Conservation (phyloP, 1,140 invertebrate genomes). For the Eulimnadia texana region DNA sequence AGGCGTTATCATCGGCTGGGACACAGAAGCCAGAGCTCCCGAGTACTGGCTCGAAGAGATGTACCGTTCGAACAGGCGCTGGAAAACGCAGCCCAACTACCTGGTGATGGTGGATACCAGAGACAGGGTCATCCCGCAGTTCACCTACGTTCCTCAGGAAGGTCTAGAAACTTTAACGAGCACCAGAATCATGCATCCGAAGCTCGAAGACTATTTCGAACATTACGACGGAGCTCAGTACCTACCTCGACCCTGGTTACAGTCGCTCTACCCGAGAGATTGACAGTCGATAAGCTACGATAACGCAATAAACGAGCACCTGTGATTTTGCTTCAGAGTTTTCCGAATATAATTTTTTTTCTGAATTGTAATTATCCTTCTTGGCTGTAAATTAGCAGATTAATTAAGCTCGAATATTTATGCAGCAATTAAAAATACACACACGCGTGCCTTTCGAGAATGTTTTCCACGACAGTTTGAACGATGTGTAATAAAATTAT, state of each 20-base stretch:
- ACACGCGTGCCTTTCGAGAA: no score
- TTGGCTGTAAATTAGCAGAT: no score
- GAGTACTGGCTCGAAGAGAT: constrained; percentile 21
- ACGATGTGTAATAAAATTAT: no score
- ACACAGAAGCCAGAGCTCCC: constrained; percentile 26
- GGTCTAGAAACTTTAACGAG: constrained; percentile 26
- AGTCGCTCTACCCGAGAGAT: constrained; percentile 27
- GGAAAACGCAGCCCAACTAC: constrained; percentile 28
- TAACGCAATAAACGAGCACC: neutral
- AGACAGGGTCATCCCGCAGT: constrained; percentile 25
- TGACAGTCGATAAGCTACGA: constrained; percentile 2
- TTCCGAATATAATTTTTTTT: no score
- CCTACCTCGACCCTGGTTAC: constrained; percentile 27
- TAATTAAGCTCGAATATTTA: no score
- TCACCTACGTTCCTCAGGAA: constrained; percentile 32
- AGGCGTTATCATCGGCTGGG: constrained; percentile 42
- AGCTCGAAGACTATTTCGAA: constrained; percentile 30
- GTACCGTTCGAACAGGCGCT: neutral
- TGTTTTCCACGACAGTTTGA: no score
- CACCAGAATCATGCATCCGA: constrained; percentile 23
- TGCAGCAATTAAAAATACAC: no score
- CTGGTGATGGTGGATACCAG: constrained; percentile 31
- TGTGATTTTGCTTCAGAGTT: neutral
- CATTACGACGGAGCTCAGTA: constrained; percentile 30
- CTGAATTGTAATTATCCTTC: no score